phyloP scores from a whole-genome alignment of 2,888 invertebrate genomes.

The Shargacucullia verbasci region DNA sequence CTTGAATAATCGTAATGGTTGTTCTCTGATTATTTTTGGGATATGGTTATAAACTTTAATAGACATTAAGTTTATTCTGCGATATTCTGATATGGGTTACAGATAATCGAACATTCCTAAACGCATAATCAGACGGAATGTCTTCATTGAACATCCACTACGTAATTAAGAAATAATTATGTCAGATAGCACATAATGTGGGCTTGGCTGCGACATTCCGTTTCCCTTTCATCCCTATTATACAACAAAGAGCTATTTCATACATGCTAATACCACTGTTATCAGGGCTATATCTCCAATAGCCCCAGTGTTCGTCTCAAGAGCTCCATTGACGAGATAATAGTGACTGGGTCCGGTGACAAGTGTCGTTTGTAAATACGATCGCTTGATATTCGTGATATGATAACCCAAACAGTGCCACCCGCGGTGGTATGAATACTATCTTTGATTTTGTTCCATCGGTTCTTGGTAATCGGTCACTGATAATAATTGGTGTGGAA shows the following conservation, averaged over 20 bases:
- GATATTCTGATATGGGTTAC: too few species aligned
- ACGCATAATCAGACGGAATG: too few species aligned
- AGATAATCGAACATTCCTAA: too few species aligned
- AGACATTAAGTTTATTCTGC: too few species aligned
- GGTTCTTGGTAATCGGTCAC: constrained; percentile 33
- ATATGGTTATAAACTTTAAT: too few species aligned
- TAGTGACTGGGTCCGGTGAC: constrained; percentile 39
- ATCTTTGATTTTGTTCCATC: constrained; percentile 26
- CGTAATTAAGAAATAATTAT: too few species aligned
- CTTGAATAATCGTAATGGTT: too few species aligned
- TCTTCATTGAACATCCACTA: too few species aligned
- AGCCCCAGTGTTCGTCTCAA: constrained; percentile 35
- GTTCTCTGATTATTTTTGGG: too few species aligned
- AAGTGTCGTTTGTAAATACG: constrained; percentile 39
- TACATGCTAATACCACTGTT: constrained; percentile 10
- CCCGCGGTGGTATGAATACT: constrained; percentile 39
- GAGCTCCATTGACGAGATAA: constrained; percentile 31
- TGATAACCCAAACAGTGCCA: constrained; percentile 56
- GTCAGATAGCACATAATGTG: not conserved
- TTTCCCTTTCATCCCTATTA: constrained; percentile 9
- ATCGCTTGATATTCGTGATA: constrained; percentile 28
- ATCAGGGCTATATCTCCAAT: constrained; percentile 48
- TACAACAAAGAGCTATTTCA: constrained; percentile 29
- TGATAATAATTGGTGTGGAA: not conserved
- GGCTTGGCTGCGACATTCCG: constrained; percentile 23